These are phyloP conservation scores for Orthosia gothica DNA, from an alignment of 2,888 invertebrate species.

Conservation along the genomic window DNA sequence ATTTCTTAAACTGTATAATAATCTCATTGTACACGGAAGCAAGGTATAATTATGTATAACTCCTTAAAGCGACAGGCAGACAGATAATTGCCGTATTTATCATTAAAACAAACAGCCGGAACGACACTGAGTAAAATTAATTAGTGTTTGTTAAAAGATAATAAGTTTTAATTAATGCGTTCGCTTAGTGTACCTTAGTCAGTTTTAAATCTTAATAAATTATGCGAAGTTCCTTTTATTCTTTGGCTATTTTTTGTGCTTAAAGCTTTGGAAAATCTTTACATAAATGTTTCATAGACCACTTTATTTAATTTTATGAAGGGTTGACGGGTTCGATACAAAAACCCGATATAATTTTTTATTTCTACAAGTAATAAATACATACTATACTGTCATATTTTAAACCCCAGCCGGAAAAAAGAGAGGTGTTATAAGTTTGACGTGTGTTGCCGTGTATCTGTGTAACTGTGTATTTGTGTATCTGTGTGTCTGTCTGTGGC, in stretches of 20 bases:
- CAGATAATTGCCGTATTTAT: slow-evolving; percentile 76
- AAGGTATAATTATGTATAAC: slow-evolving; percentile 40
- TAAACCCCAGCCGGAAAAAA: no score
- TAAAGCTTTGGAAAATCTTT: neutral
- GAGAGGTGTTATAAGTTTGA: no score
- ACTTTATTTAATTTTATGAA: neutral
- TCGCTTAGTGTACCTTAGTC: slow-evolving; percentile 45
- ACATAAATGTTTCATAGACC: neutral
- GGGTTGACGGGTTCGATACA: neutral
- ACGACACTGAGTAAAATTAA: slow-evolving; percentile 75
- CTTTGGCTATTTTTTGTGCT: slow-evolving; percentile 1
- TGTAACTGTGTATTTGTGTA: no score
- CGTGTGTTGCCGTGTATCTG: no score
- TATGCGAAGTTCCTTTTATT: slow-evolving; percentile 12
- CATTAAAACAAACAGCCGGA: slow-evolving; percentile 75
- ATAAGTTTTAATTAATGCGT: slow-evolving; percentile 66
- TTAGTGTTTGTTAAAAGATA: slow-evolving; percentile 72
- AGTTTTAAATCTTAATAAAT: slow-evolving; percentile 57
- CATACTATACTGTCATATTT: neutral
- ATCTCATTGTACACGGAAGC: slow-evolving; percentile 18
- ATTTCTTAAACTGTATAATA: slow-evolving; percentile 29
- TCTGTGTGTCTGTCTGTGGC: no score
- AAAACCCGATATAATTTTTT: neutral
- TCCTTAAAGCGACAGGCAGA: slow-evolving; percentile 52
- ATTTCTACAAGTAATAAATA: neutral